These are phyloP conservation scores for Oscheius sp. DNA, from an alignment of 1,140 invertebrate species.

Conservation along the genomic window DNA sequence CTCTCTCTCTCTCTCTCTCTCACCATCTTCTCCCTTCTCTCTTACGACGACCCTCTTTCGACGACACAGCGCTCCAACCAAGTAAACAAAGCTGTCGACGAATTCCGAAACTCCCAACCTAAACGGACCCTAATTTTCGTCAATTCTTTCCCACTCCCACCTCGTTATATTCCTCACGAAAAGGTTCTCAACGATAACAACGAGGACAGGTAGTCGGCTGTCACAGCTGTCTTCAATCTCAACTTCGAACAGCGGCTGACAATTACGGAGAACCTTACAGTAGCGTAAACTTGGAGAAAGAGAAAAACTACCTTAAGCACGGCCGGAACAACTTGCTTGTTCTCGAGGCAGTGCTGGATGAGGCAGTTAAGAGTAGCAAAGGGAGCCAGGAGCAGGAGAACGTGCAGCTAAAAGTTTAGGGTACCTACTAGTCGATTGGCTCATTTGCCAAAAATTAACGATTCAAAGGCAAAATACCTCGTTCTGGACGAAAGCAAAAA, in stretches of 20 bases:
- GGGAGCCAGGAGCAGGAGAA: background rate
- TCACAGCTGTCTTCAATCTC: background rate
- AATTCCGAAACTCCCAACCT: background rate
- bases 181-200: no score
- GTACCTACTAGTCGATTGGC: no score
- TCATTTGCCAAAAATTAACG: no score
- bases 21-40: background rate
- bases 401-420: background rate
- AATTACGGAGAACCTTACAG: background rate
- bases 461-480: no score
- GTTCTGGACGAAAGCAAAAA: background rate
- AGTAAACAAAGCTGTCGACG: background rate
- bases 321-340: background rate
- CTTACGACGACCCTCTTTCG: background rate
- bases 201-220: background rate
- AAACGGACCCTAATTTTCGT: no score
- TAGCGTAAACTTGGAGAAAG: background rate
- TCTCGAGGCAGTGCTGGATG: background rate
- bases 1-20: background rate
- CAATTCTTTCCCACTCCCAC: no score
- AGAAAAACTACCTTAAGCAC: background rate
- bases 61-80: background rate
- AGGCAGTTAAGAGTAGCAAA: background rate
- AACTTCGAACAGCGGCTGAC: background rate
- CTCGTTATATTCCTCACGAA: no score